Evolutionary conservation across 2,888 invertebrate genomes (phyloP), one percentile per base, ranked within the genome.

Genomic region (Sinentomon sp.): DNA sequence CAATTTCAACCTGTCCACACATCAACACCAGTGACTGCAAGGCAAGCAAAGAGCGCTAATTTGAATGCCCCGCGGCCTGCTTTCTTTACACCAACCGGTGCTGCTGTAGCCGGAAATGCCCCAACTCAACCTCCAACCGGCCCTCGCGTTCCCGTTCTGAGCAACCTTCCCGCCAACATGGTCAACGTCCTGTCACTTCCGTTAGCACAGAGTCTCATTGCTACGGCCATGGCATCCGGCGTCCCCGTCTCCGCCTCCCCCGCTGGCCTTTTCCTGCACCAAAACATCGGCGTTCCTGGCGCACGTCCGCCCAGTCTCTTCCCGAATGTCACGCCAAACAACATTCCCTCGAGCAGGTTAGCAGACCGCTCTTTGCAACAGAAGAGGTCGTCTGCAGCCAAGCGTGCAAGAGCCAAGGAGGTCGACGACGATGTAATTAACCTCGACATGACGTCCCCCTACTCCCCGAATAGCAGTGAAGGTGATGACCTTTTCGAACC

Each of bases 401-500:
- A n/a, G n/a, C n/a, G n/a, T n/a, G n/a, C n/a, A n/a, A n/a, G n/a
- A n/a, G n/a, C n/a, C n/a, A n/a, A n/a, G n/a, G n/a, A n/a, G n/a
- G n/a, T n/a, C 22, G 29, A 35, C 20, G 56, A 57, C 23, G 69
- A 68, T 42, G 61, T 55, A 7, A 44, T 62, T 29, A 63, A 62
- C 41, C 62, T 68, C 53, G 73, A 74, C 43, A 64, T 71, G 50
- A 71, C 71, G 42, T 78, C 80, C 16, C 83, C 82, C 0, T 80
- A 82, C 56, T 78, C 78, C 30, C 80, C 80, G 0, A 78, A 75
- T 28, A 76, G 77, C n/a, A 73, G 71, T 45, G 73, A 80, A 53
- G 77, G 75, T 49, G 77, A 78, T 45, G 78, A 80, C 51, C 61
- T 80, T 40, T 80, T 80, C 55, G 72, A 73, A 52, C 78, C 78